Evolutionary conservation across 1,140 invertebrate species (phyloP).

Genomic region (Calliopsis andreniformis): DNA sequence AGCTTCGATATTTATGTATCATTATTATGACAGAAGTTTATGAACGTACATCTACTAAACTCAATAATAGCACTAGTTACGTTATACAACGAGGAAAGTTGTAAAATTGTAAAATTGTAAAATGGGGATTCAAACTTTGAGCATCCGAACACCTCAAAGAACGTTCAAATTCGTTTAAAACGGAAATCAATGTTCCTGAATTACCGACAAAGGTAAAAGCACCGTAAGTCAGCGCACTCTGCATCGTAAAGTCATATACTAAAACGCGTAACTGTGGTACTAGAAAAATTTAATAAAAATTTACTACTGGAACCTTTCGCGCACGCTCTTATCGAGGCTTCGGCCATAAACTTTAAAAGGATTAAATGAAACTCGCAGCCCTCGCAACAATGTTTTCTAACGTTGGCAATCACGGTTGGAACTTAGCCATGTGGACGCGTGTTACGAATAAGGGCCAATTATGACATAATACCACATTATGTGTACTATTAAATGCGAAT

Average conservation of each 20-base stretch:
- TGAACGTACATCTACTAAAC: no score
- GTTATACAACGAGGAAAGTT: no score
- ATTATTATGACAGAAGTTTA: no score
- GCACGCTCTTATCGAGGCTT: not conserved
- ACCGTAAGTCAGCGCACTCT: conserved; percentile 42
- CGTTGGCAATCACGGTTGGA: conserved; percentile 12
- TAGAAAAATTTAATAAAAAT: not conserved
- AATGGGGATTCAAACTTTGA: no score
- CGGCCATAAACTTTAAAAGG: not conserved
- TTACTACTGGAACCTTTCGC: not conserved
- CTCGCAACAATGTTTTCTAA: not conserved
- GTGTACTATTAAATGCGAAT: no score
- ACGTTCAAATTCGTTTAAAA: no score
- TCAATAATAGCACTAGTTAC: no score
- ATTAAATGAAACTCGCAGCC: not conserved
- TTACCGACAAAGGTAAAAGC: conserved; percentile 33
- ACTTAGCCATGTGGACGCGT: not conserved
- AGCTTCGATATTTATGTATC: no score
- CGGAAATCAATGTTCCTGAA: conserved; percentile 6
- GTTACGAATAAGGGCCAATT: not conserved
- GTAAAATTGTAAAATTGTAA: no score
- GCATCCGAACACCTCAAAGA: no score
- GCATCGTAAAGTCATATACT: conserved; percentile 12
- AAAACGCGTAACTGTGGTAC: not conserved
- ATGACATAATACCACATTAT: conserved; percentile 19